These are phyloP conservation scores for Musca vetustissima DNA, from an alignment of 1,140 invertebrate genomes.

Conservation along the genomic window DNA sequence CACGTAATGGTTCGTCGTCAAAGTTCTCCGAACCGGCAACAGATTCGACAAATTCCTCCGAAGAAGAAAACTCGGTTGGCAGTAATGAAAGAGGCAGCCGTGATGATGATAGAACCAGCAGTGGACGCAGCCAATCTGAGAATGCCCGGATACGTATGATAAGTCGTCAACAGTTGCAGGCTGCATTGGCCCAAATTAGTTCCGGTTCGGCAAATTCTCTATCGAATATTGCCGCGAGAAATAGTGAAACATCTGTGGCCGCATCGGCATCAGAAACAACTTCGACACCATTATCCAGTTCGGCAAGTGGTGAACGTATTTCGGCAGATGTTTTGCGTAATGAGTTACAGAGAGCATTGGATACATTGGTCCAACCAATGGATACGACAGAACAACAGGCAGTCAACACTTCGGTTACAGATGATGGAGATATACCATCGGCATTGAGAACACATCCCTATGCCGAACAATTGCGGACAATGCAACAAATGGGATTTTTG, in stretches of 20 bases:
- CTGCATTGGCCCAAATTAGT: slow-evolving; percentile 43
- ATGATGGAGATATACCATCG: slow-evolving; percentile 44
- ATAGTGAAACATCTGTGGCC: slow-evolving; percentile 37
- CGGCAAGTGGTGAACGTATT: slow-evolving; percentile 31
- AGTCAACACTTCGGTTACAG: slow-evolving; percentile 15
- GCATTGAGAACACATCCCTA: slow-evolving; percentile 47
- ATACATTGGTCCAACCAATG: slow-evolving; percentile 35
- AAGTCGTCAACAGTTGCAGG: slow-evolving; percentile 50
- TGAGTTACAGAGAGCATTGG: slow-evolving; percentile 43
- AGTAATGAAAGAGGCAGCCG: slow-evolving; percentile 42
- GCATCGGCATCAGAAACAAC: slow-evolving; percentile 19
- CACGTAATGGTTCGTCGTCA: slow-evolving; percentile 39
- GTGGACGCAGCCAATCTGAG: slow-evolving; percentile 38
- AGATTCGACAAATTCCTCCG: slow-evolving; percentile 50
- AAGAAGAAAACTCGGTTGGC: slow-evolving; percentile 50
- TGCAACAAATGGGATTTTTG: slow-evolving; percentile 84
- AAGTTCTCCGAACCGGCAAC: slow-evolving; percentile 50
- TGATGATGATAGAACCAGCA: slow-evolving; percentile 29
- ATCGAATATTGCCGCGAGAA: slow-evolving; percentile 49
- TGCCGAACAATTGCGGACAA: slow-evolving; percentile 73
- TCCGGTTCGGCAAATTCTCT: slow-evolving; percentile 45
- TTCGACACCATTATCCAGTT: slow-evolving; percentile 18
- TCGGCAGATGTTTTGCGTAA: slow-evolving; percentile 41
- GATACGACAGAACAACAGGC: slow-evolving; percentile 24
- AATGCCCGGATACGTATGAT: slow-evolving; percentile 47